A percentile compares a stretch with the other conserved stretches of the same genome.
These are phyloP conservation scores for Achatina immaculata DNA, from an alignment of 1,140 invertebrate species.

Conservation along the genomic window DNA sequence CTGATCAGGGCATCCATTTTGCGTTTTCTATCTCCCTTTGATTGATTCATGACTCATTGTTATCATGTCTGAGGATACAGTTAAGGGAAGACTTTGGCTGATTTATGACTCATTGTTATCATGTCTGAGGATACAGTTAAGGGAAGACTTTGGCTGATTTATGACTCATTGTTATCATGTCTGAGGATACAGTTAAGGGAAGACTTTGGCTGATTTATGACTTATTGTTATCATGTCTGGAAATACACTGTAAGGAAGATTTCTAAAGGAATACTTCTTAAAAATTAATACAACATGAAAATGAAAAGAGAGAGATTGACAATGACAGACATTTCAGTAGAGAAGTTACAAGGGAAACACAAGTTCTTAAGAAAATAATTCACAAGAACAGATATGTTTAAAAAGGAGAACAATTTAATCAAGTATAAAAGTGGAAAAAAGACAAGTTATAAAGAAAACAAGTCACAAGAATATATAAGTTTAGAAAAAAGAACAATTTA, in stretches of 20 bases:
- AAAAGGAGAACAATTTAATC: no score
- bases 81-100: slow-evolving; percentile 24
- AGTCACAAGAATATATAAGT: no score
- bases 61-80: neutral
- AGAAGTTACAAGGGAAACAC: no score
- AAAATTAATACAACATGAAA: no score
- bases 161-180: neutral
- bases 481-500: no score
- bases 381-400: no score
- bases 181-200: slow-evolving; percentile 8
- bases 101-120: slow-evolving; percentile 23
- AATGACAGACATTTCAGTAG: no score
- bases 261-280: no score
- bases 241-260: neutral
- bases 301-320: no score
- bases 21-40: slow-evolving; percentile 42
- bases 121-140: neutral
- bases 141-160: slow-evolving; percentile 36
- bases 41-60: slow-evolving; percentile 35
- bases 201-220: slow-evolving; percentile 38
- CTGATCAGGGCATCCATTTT: slow-evolving; percentile 52
- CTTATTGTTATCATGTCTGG: neutral
- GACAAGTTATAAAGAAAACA: no score
- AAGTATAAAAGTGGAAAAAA: no score
- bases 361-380: no score